Evolutionary conservation across 2,113 vertebrate species (phyloP).

Genomic region (Epinephelus fuscoguttatus): DNA sequence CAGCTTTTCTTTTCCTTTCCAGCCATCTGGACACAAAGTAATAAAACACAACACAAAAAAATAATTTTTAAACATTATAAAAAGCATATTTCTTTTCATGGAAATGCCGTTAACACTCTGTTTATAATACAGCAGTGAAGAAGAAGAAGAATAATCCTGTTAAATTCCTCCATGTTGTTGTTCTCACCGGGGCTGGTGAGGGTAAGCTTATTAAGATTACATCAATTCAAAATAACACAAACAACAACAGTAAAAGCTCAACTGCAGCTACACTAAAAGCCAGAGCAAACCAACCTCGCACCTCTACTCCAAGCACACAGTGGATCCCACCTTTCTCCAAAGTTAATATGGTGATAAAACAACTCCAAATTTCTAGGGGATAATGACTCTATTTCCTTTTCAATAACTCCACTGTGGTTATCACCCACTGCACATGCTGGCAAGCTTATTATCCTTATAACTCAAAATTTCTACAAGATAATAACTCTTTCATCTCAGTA

Average conservation of each 20-base stretch:
- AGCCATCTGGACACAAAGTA: not conserved
- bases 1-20: not conserved
- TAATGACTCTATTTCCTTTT: slow-evolving; percentile 11
- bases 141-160: not conserved
- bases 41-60: slow-evolving; percentile 4
- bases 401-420: slow-evolving; percentile 18
- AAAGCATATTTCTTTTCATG: slow-evolving; percentile 1
- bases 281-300: not conserved
- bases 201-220: slow-evolving; percentile 3
- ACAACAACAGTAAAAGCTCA: slow-evolving; percentile 7
- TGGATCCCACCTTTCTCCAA: not conserved
- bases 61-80: not conserved
- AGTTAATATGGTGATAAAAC: slow-evolving; percentile 20
- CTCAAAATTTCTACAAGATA: slow-evolving; percentile 21
- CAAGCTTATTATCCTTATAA: slow-evolving; percentile 26
- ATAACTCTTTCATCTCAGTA: slow-evolving; percentile 29
- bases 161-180: slow-evolving; percentile 12
- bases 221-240: slow-evolving; percentile 24
- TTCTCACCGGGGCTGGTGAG: not conserved
- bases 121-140: not conserved
- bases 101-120: not conserved
- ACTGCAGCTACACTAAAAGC: not conserved
- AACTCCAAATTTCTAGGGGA: not conserved
- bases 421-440: not conserved
- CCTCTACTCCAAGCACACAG: not conserved